Percentiles rank a stretch among this genome's conserved stretches.
Conservation (phyloP, 1,140 invertebrate species). For the Hermetia illucens region DNA sequence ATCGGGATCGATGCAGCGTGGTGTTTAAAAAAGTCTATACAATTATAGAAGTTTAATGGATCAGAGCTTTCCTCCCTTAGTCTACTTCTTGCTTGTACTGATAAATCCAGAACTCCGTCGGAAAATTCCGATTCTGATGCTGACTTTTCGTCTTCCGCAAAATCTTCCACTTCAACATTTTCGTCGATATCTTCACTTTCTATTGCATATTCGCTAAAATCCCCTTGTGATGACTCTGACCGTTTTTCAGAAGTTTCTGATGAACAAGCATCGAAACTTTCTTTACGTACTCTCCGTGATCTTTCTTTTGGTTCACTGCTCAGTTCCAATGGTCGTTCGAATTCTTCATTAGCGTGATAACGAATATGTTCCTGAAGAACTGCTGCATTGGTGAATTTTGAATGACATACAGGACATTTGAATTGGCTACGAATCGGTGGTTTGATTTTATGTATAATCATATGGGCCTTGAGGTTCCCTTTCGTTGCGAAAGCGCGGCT, state of each 20-base stretch:
- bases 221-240: slow-evolving; percentile 26
- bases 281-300: slow-evolving; percentile 7
- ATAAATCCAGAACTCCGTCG: no score
- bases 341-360: slow-evolving; percentile 69
- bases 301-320: not conserved
- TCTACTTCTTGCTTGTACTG: no score
- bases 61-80: no score
- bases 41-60: no score
- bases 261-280: slow-evolving; percentile 21
- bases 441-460: slow-evolving; percentile 93
- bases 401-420: slow-evolving; percentile 96
- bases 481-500: slow-evolving; percentile 93
- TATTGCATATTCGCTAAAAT: no score
- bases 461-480: slow-evolving; percentile 97
- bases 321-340: not conserved
- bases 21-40: no score
- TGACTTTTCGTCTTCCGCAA: no score
- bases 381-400: slow-evolving; percentile 91
- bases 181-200: no score
- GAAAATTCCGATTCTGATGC: no score
- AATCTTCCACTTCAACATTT: no score
- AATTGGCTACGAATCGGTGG: slow-evolving; percentile 83
- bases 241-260: slow-evolving; percentile 26
- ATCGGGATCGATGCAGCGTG: no score
- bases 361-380: slow-evolving; percentile 92